phyloP scores from a whole-genome alignment of 64 coral and sea anemone genomes.

The Exaiptasia diaphana region DNA sequence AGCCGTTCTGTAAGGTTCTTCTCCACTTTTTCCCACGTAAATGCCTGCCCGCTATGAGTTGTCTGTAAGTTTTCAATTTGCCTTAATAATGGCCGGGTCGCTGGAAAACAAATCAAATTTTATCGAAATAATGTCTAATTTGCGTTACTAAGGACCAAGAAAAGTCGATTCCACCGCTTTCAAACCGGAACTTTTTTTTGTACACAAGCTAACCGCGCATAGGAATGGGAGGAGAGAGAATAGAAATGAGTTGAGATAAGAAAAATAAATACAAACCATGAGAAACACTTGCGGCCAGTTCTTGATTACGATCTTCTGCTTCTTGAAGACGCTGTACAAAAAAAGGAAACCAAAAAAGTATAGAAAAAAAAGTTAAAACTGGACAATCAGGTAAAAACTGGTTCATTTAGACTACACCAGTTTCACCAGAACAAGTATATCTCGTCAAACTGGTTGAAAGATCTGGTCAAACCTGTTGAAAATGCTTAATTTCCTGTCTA shows the following conservation, averaged over 20 bases:
- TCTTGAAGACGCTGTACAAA: conserved; percentile 84
- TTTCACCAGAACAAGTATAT: neutral
- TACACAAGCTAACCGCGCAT: too few species aligned
- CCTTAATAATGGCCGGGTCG: conserved; percentile 84
- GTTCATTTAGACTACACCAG: too few species aligned
- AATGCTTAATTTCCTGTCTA: conserved; percentile 85
- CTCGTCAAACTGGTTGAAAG: neutral
- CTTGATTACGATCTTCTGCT: conserved; percentile 89
- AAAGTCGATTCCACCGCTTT: too few species aligned
- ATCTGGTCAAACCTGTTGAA: conserved; percentile 64
- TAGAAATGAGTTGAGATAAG: neutral
- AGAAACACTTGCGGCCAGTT: conserved; percentile 89
- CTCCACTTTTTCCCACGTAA: conserved; percentile 88
- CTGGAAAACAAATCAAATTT: conserved; percentile 28
- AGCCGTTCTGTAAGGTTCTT: conserved; percentile 89
- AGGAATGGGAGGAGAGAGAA: neutral
- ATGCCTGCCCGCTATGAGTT: conserved; percentile 82
- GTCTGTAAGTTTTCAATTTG: conserved; percentile 96
- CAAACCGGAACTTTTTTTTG: too few species aligned
- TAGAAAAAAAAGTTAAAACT: too few species aligned
- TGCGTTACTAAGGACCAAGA: too few species aligned
- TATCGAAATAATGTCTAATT: too few species aligned
- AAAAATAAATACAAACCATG: conserved; percentile 69
- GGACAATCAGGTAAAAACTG: too few species aligned
- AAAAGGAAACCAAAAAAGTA: neutral